Base-by-base conservation (phyloP, 2,888 invertebrate species). In the Stictocephala bisonia region DNA sequence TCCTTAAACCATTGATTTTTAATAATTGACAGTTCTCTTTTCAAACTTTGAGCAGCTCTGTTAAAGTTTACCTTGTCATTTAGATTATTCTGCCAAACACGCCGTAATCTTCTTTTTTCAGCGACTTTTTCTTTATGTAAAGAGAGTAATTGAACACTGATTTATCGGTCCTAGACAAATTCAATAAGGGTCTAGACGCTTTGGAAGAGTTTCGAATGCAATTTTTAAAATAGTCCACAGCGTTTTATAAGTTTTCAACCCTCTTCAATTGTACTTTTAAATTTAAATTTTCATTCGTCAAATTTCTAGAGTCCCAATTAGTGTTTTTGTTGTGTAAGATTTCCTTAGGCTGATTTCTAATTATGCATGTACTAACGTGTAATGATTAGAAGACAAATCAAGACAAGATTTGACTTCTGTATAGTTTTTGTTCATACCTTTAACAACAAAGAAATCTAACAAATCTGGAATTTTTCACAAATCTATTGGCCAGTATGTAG, bases 41-140 rank as follows among this genome's bases (percentile, higher is more conserved):
- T 53, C 6, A 53, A 26, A 53, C 27, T 53, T 26, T 26, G 24
- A 26, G 27, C 24, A 6, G 53, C 53, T 26, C 53, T 53, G n/a
- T 53, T 53, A 53, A 53, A 53, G 24, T 24, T 53, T 9, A 15
- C 27, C 13, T 53, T 53, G n/a, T 53, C 53, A 1, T 4, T 7
- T 13, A 11, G 53, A 53, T 26, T 53, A 26, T 53, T 53, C n/a
- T 53, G 26, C 53, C 53, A 26, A 2, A 53, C 24, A 6, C 53
- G 3, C 27, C 53, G 24, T 22, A 51, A n/a, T 26, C 53, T 53
- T 24, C n/a, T 53, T 53, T 53, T 53, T 26, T 24, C n/a, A n/a
- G n/a, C n/a, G n/a, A n/a, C n/a, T n/a, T 11, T 2, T 53, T 9
- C 27, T 53, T 22, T 53, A 26, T 53, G 7, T 53, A 26, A n/a